Conservation (phyloP, 1,140 invertebrate species). For the Bombyx mori region DNA sequence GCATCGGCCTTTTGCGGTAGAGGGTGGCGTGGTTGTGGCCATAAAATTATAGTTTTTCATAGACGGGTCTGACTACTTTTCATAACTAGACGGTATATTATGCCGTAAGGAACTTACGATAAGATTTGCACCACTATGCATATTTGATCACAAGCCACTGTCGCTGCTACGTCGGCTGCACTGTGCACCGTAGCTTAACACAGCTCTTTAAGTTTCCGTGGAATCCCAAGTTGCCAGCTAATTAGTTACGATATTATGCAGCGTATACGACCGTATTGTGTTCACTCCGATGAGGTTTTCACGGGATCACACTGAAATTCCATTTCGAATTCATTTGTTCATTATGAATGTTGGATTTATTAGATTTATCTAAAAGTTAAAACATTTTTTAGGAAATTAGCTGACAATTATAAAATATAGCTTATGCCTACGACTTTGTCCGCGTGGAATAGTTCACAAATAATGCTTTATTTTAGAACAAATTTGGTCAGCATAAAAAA, state of each 20-base stretch:
- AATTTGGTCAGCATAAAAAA: too few relatives aligned
- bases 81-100: too few relatives aligned
- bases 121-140: too few relatives aligned
- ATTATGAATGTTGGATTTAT: not conserved
- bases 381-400: not conserved
- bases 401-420: not conserved
- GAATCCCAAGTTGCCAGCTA: conserved; percentile 10
- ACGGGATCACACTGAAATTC: not conserved
- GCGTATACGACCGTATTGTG: not conserved
- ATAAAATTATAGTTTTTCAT: too few relatives aligned
- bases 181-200: not conserved
- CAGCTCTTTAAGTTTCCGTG: conserved; percentile 12
- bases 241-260: conserved; percentile 18
- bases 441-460: too few relatives aligned
- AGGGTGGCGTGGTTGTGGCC: too few relatives aligned
- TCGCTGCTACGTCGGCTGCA: not conserved
- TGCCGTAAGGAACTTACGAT: too few relatives aligned
- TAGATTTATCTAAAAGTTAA: not conserved
- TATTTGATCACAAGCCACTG: too few relatives aligned
- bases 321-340: not conserved
- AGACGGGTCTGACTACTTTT: too few relatives aligned
- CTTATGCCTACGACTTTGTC: too few relatives aligned
- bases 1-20: too few relatives aligned
- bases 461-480: too few relatives aligned
- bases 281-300: not conserved